phyloP scores from a whole-genome alignment of 2,113 vertebrate genomes.

The Cathartes aura region DNA sequence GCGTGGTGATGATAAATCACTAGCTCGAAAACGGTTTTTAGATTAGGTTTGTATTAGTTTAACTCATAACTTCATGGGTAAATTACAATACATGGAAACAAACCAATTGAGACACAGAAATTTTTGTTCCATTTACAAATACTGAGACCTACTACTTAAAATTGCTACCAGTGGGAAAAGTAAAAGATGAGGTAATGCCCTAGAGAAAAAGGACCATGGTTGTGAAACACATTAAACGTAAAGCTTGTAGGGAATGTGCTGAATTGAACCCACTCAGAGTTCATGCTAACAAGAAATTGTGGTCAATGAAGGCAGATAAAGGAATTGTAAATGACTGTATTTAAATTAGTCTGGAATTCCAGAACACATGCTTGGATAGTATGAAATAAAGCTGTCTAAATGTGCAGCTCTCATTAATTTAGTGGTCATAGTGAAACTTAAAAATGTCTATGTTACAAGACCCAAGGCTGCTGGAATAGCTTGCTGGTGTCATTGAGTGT shows the following conservation, averaged over 20 bases:
- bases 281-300: slow-evolving; percentile 16
- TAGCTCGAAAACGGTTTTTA: background rate
- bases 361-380: background rate
- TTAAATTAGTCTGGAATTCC: slow-evolving; percentile 1
- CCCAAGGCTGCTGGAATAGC: background rate
- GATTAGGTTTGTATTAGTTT: background rate
- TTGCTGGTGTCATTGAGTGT: background rate
- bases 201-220: background rate
- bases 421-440: background rate
- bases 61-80: background rate
- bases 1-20: background rate
- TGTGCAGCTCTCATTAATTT: background rate
- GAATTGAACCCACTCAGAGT: background rate
- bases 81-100: background rate
- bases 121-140: slow-evolving; percentile 29
- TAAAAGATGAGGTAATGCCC: slow-evolving; percentile 56
- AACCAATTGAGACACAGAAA: background rate
- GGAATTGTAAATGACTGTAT: background rate
- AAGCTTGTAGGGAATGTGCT: background rate
- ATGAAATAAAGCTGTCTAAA: slow-evolving; percentile 17
- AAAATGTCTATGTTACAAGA: background rate
- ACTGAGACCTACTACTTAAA: background rate
- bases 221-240: slow-evolving; percentile 9
- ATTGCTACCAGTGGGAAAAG: slow-evolving; percentile 4
- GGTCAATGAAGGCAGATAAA: background rate